Base-by-base conservation (phyloP, 2,888 invertebrate species). In the Drosophila seclusa region DNA sequence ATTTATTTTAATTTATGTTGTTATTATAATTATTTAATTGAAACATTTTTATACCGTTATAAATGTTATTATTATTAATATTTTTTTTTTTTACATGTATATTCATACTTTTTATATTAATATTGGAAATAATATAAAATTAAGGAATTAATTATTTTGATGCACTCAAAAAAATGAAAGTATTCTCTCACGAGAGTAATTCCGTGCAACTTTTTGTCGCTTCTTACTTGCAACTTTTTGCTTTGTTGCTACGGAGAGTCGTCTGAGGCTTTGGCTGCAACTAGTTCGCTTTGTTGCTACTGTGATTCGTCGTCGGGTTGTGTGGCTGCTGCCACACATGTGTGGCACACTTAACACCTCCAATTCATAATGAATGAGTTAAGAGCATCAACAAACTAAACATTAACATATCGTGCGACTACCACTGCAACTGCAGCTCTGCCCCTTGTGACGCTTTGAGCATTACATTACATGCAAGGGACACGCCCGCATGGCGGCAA, bases 301-400 rank as follows among this genome's bases (percentile, higher is more conserved):
- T 27, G 31, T n/a, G 71, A 27, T 36, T 53, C 53, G 29, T 27
- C 10, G 24, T 45, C 42, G 36, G 49, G 24, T 21, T 49, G 24
- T 38, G 16, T n/a, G 8, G 13, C 45, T 67, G 57, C 64, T 40
- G 57, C 32, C 45, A 49, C 67, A 69, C 76, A 83, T 89, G 83
- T 89, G 83, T 79, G 79, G 69, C 67, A 66, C 75, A 83, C 73
- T 90, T 88, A 83, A 55, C 90, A 87, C 83, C 86, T 88, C 78
- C 83, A 85, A 89, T 85, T 89, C 88, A 89, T 88, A 90, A 87
- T 86, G 87, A 88, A 82, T 87, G 89, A 90, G 87, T 88, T 87
- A 86, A 77, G 80, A 90, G 89, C 82, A 86, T 82, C 83, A 87
- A 87, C 87, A 86, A 86, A 89, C 87, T 72, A 89, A 77, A 58